Evolutionary conservation across 1,140 invertebrate species (phyloP).

Genomic region (Brachionus rubens): DNA sequence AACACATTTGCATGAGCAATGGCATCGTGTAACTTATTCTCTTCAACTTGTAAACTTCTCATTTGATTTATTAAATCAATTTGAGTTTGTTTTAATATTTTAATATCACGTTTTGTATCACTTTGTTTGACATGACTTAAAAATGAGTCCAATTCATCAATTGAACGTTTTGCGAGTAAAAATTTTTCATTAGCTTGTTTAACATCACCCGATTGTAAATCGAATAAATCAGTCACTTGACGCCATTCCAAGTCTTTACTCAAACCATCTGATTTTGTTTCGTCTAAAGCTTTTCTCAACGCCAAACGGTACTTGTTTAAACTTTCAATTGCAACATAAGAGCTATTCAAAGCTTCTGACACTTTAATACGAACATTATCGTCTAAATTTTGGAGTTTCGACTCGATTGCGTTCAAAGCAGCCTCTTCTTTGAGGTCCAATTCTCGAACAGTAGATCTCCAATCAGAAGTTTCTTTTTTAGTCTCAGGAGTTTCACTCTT

Average conservation of each 20-base stretch:
- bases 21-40: constrained; percentile 25
- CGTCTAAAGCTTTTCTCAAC: constrained; percentile 35
- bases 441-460: neutral
- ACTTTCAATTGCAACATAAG: constrained; percentile 39
- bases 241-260: constrained; percentile 26
- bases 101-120: neutral
- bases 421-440: constrained; percentile 19
- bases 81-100: constrained; percentile 24
- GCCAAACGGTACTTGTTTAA: constrained; percentile 33
- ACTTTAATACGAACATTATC: constrained; percentile 13
- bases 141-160: constrained; percentile 38
- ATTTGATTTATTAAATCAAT: constrained; percentile 35
- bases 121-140: constrained; percentile 5
- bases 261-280: neutral
- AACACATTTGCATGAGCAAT: constrained; percentile 40
- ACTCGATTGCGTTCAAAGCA: neutral
- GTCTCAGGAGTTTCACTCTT: neutral
- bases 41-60: constrained; percentile 22
- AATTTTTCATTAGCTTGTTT: constrained; percentile 32
- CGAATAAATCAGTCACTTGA: constrained; percentile 43
- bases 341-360: constrained; percentile 38
- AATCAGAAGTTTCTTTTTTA: neutral
- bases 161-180: constrained; percentile 4
- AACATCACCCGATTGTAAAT: constrained; percentile 13
- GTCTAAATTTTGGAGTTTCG: constrained; percentile 2